These are phyloP conservation scores for Lathamus discolor DNA, from an alignment of 2,113 vertebrate genomes.

Conservation along the genomic window DNA sequence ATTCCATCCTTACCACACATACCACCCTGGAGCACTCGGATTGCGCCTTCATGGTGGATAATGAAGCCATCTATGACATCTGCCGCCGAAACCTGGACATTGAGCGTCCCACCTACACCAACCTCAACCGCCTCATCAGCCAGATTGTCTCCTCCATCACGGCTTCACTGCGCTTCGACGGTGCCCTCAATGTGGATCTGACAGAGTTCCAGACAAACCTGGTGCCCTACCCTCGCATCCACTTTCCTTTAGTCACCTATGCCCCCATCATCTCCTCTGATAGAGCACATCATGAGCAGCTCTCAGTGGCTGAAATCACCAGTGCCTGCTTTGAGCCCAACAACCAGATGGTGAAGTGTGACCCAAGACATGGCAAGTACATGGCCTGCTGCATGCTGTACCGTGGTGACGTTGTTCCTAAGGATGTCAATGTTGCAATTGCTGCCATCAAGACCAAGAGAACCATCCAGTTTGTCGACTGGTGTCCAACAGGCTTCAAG, in stretches of 20 bases:
- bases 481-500: slow-evolving; percentile 85
- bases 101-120: slow-evolving; percentile 78
- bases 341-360: slow-evolving; percentile 85
- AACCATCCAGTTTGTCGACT: slow-evolving; percentile 78
- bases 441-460: slow-evolving; percentile 81
- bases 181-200: slow-evolving; percentile 81
- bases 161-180: slow-evolving; percentile 78
- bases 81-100: slow-evolving; percentile 77
- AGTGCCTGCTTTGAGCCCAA: slow-evolving; percentile 79
- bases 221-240: slow-evolving; percentile 83
- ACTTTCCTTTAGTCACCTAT: slow-evolving; percentile 81
- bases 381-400: slow-evolving; percentile 86
- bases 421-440: slow-evolving; percentile 79
- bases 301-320: slow-evolving; percentile 82
- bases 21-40: slow-evolving; percentile 82
- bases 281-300: slow-evolving; percentile 78
- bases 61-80: slow-evolving; percentile 84
- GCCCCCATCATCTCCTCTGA: slow-evolving; percentile 79
- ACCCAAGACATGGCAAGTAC: slow-evolving; percentile 80
- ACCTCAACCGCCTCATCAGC: slow-evolving; percentile 80
- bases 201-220: slow-evolving; percentile 83
- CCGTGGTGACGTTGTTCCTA: slow-evolving; percentile 77
- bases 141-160: slow-evolving; percentile 86
- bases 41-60: slow-evolving; percentile 85
- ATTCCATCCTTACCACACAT: slow-evolving; percentile 82